phyloP scores from a whole-genome alignment of 2,113 vertebrate genomes.

The Ginglymostoma cirratum region DNA sequence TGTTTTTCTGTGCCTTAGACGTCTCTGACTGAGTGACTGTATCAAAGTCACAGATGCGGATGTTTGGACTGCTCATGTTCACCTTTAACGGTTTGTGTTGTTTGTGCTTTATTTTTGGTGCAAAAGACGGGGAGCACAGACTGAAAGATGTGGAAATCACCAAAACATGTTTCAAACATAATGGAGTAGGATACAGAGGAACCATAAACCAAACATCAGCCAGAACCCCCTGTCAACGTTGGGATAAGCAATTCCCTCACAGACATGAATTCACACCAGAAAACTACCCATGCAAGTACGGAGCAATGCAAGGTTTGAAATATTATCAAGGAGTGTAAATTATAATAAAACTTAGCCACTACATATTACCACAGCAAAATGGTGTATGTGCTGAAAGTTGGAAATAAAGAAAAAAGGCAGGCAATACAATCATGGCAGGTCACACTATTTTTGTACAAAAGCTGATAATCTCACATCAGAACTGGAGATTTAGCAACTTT shows the following conservation, averaged over 20 bases:
- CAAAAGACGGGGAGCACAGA: not conserved
- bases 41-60: too few relatives aligned
- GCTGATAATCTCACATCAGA: not conserved
- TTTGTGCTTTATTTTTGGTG: not conserved
- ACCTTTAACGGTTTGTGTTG: not conserved
- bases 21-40: too few relatives aligned
- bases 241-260: slow-evolving; percentile 80
- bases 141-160: slow-evolving; percentile 40
- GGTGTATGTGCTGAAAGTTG: not conserved
- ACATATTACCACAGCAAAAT: not conserved
- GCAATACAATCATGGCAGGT: too few relatives aligned
- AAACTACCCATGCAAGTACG: slow-evolving; percentile 90
- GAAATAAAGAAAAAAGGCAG: not conserved
- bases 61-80: not conserved
- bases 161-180: slow-evolving; percentile 73
- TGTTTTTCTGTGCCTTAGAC: too few relatives aligned
- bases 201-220: slow-evolving; percentile 72
- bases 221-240: slow-evolving; percentile 82
- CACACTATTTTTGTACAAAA: not conserved
- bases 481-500: not conserved
- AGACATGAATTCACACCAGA: slow-evolving; percentile 75
- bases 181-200: slow-evolving; percentile 83
- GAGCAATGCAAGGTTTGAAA: not conserved
- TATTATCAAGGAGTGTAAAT: not conserved
- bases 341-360: not conserved